Evolutionary conservation across 2,113 vertebrate genomes (phyloP), one percentile per base, ranked within the genome.

Genomic region (Galemys pyrenaicus): DNA sequence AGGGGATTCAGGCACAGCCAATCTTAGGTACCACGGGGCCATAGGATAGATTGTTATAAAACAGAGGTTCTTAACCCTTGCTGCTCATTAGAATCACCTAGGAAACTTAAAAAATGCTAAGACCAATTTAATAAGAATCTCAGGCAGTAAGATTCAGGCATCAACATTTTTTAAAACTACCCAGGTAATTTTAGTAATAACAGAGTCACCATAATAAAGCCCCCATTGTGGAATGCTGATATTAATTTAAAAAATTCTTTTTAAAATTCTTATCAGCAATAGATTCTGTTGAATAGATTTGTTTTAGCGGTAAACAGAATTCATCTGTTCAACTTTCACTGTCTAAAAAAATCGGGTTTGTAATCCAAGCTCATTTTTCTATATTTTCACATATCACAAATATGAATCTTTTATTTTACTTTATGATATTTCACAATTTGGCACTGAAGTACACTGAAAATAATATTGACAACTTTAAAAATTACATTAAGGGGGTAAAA

Each of bases 371-470:
- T 6, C 60, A 85, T n/a, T 93, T 92, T 84, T 82, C 35, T 35
- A n/a, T 70, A n/a, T 65, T 68, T 75, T 94, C 74, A 89, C 24
- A 80, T 3, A 82, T 73, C 44, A 89, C 58, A 78, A 67, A 94
- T 74, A 70, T 5, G 87, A 67, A 84, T 81, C 85, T 92, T 74
- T 64, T 17, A 49, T 83, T 94, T 95, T 54, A 81, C 28, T 93
- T 82, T 89, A 54, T 30, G 17, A 24, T 78, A 30, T 60, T 82
- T 93, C 54, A 49, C 17, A 71, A 79, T 37, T 65, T 95, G 60
- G 28, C 64, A 85, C 5, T 67, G 84, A 93, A 87, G 22, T 80
- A 92, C 90, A 64, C 15, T 51, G 26, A 84, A 68, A 68, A 46
- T 20, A 67, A 68, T 94, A 70, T 77, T 96, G 65, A 62, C 6